Conservation (phyloP, 2,113 vertebrate genomes). For the Boleophthalmus pectinirostris region DNA sequence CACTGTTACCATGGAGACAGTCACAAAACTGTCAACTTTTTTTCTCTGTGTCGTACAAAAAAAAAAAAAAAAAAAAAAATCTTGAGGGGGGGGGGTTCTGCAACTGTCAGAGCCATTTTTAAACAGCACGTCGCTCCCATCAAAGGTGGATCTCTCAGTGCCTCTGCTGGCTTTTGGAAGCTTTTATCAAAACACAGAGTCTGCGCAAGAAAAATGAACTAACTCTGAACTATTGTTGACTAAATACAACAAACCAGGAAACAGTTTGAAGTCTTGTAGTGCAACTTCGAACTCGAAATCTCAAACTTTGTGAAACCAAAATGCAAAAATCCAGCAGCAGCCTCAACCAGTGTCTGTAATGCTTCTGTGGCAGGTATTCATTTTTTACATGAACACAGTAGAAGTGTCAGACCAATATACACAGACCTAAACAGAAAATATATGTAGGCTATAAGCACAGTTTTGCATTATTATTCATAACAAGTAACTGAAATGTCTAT, state of each 20-base stretch:
- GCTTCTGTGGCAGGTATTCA: background rate
- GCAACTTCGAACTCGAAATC: slow-evolving; percentile 3
- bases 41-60: slow-evolving; percentile 63
- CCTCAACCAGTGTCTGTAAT: background rate
- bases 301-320: background rate
- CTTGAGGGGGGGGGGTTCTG: slow-evolving; percentile 47
- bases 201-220: slow-evolving; percentile 49
- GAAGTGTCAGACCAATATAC: background rate
- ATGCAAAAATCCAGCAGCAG: background rate
- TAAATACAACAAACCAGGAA: slow-evolving; percentile 56
- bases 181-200: slow-evolving; percentile 60
- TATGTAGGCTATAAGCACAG: background rate
- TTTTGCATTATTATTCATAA: background rate
- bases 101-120: slow-evolving; percentile 78
- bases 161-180: slow-evolving; percentile 68
- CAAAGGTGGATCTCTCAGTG: slow-evolving; percentile 69
- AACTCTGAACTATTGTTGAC: slow-evolving; percentile 46
- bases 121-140: slow-evolving; percentile 66
- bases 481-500: background rate
- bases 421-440: background rate
- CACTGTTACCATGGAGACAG: slow-evolving; percentile 79
- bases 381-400: background rate
- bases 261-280: slow-evolving; percentile 2
- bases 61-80: too few relatives aligned
- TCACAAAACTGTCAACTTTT: slow-evolving; percentile 82